Evolutionary conservation across 2,113 vertebrate species (phyloP), one percentile per base, ranked within the genome.

Genomic region (Aphyosemion australe): DNA sequence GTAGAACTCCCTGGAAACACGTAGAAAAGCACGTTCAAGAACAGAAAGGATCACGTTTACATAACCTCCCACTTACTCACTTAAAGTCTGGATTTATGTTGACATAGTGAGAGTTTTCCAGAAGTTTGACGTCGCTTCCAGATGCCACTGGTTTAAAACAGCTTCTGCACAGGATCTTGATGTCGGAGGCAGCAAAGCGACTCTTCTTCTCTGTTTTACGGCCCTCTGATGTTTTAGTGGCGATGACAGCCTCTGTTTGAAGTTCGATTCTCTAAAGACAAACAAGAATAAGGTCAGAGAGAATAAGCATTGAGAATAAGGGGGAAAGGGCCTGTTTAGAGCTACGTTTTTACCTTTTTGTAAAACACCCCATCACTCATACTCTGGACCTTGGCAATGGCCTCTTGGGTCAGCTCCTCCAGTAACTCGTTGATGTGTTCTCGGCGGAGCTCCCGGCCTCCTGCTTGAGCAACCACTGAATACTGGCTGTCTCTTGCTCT

Each of bases 51-150:
- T 31, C 7, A 8, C 19, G n/a, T 49, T 19, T 8, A 12, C 10
- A 42, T 3, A 9, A 42, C 3, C 41, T 42, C 3, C 12, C 12
- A 12, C 46, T 57, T 18, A 34, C 96, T 94, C 81, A 99, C 97
- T 85, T 10, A 45, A 99, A 99, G 2, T 57, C 48, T 6, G 92
- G 86, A 80, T 93, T 97, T 90, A 96, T 9, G 3, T 94, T 98
- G 69, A 98, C 85, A 0, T 94, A 92, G 81, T 96, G 96, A 0
- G 60, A 43, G 4, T 89, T 90, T 48, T 97, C 95, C 63, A 97
- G 86, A 0, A 87, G 85, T 76, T 88, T 90, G 11, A 99, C 84
- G 89, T 98, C 94, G 0, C 78, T 91, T 61, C 93, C 97, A 0
- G 43, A 65, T 74, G 94, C 94, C 74, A 95, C 95, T 0, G 76